Base-by-base conservation (phyloP, 2,797 vertebrate species). In the Eupleurogrammus muticus region DNA sequence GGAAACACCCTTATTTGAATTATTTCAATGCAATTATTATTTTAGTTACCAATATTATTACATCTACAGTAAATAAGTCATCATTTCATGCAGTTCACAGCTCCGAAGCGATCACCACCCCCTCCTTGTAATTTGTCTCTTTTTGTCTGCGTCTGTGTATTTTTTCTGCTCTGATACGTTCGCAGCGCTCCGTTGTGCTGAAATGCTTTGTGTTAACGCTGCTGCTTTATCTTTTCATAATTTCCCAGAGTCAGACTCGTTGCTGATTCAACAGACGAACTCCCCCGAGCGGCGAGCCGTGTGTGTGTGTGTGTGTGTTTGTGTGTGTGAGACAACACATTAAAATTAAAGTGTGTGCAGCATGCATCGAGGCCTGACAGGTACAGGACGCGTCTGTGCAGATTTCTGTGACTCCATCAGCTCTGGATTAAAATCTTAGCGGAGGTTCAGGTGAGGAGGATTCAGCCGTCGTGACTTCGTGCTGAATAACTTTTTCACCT, bases 161-260 rank as follows among this genome's bases (percentile, higher is more conserved):
- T 14, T 54, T 55, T 54, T n/a, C n/a, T n/a, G 12, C 36, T 36
- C 14, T 24, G 17, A 9, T 20, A 36, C 38, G 19, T 9, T 44
- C 11, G 8, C 1, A 40, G 57, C 34, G 6, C 19, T 11, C 23
- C 46, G 2, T n/a, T n/a, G n/a, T n/a, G n/a, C n/a, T n/a, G n/a
- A n/a, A 65, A 42, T 54, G 49, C 63, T 55, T 23, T 38, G 2
- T 53, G 53, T 48, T 36, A 24, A 66, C 35, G 55, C 24, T 19
- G 1, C 19, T 56, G 17, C 56, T 13, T 40, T 16, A 44, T 24
- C 70, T 16, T 75, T 67, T 63, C 44, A 38, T 74, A 59, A 71
- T 32, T 36, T 60, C 56, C 49, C 55, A 14, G n/a, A n/a, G 46
- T 66, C 32, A 24, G 63, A 52, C 46, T 76, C 10, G 67, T 79